These are phyloP conservation scores for Ptychochromis oligacanthus DNA, from an alignment of 2,113 vertebrate species.

Conservation along the genomic window DNA sequence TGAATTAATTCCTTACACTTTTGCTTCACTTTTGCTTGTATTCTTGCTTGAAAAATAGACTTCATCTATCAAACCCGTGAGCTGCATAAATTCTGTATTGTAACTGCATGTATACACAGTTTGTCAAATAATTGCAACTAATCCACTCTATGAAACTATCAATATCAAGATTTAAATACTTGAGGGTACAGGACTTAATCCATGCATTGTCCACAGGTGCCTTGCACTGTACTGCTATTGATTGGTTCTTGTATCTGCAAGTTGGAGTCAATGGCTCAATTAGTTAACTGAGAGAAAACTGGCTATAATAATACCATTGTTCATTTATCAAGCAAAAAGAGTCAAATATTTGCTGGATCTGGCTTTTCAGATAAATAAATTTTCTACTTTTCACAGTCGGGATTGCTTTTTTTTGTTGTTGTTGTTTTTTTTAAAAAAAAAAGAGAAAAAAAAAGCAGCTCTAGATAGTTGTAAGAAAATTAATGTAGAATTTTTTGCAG, in stretches of 20 bases:
- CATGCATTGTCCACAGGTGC: neutral
- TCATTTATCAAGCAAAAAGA: neutral
- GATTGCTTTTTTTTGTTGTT: too few relatives aligned
- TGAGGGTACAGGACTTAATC: neutral
- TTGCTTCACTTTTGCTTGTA: too few relatives aligned
- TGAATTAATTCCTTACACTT: neutral
- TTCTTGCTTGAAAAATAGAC: neutral
- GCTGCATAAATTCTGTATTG: neutral
- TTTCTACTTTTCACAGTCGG: neutral
- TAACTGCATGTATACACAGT: neutral
- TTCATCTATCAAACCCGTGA: neutral
- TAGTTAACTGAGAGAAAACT: neutral
- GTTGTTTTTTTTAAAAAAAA: too few relatives aligned
- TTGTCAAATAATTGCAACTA: neutral
- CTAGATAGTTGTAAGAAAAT: neutral
- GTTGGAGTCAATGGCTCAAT: neutral
- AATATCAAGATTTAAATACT: neutral
- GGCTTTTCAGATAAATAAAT: accelerated
- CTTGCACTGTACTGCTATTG: neutral
- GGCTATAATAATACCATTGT: neutral
- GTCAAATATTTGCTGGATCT: neutral
- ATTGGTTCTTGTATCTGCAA: neutral
- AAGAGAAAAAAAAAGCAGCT: neutral
- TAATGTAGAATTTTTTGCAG: neutral
- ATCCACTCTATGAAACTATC: neutral